phyloP scores from a whole-genome alignment of 2,888 invertebrate species.

The Drosophila bunnanda region DNA sequence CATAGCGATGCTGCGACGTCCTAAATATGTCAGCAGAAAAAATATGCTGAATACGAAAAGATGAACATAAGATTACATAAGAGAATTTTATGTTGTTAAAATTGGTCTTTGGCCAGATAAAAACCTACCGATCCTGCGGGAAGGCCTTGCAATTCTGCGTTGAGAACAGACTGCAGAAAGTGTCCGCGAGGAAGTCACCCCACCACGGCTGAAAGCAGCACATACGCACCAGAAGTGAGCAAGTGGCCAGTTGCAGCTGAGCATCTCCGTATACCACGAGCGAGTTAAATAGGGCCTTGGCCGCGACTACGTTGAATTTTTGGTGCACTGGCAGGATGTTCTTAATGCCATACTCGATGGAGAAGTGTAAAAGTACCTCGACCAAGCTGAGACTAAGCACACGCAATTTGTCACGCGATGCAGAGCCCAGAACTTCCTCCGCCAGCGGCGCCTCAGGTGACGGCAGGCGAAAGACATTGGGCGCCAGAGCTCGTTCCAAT shows the following conservation, averaged over 20 bases:
- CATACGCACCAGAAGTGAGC: slow-evolving; percentile 91
- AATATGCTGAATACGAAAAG: slow-evolving; percentile 88
- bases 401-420: slow-evolving; percentile 93
- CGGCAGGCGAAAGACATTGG: slow-evolving; percentile 78
- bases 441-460: slow-evolving; percentile 59
- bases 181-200: slow-evolving; percentile 95
- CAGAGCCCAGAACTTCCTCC: slow-evolving; percentile 86
- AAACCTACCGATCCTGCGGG: slow-evolving; percentile 92
- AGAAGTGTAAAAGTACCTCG: slow-evolving; percentile 91
- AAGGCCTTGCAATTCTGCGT: slow-evolving; percentile 91
- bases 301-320: slow-evolving; percentile 84
- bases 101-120: no score
- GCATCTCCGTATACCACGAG: slow-evolving; percentile 92
- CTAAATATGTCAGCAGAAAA: slow-evolving; percentile 93
- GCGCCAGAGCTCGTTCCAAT: slow-evolving; percentile 87
- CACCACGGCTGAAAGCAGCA: slow-evolving; percentile 92
- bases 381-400: slow-evolving; percentile 92
- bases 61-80: not conserved
- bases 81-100: not conserved
- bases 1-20: slow-evolving; percentile 90
- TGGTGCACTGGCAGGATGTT: slow-evolving; percentile 83
- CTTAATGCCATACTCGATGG: slow-evolving; percentile 87
- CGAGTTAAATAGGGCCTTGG: slow-evolving; percentile 89
- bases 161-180: slow-evolving; percentile 91
- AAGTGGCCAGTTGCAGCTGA: slow-evolving; percentile 91